phyloP scores from a whole-genome alignment of 2,888 invertebrate species.

The Dermolepida albohirtum region DNA sequence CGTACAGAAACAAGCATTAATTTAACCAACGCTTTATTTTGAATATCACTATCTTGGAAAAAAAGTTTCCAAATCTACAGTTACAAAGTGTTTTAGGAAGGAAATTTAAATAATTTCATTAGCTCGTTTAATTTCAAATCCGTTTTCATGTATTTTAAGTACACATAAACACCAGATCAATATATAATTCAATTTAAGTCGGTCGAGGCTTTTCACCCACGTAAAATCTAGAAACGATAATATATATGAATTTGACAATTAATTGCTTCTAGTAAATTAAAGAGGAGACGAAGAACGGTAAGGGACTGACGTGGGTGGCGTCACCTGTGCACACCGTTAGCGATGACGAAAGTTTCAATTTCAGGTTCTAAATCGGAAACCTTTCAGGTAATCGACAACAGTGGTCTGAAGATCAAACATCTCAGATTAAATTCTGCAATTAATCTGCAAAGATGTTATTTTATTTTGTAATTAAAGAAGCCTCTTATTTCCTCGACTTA shows the following conservation, averaged over 20 bases:
- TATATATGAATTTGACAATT: constrained; percentile 49
- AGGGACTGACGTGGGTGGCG: constrained; percentile 17
- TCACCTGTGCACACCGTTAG: constrained; percentile 46
- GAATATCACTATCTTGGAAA: too few relatives aligned
- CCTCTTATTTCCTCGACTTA: constrained; percentile 46
- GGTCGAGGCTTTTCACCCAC: background rate
- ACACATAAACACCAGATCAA: too few relatives aligned
- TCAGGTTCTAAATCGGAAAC: constrained; percentile 59
- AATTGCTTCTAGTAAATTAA: constrained; percentile 59
- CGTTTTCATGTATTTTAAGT: too few relatives aligned
- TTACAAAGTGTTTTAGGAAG: too few relatives aligned
- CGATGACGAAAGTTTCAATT: constrained; percentile 59
- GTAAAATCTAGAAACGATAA: constrained; percentile 31
- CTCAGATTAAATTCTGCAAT: constrained; percentile 59
- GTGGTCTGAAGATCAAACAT: constrained; percentile 58
- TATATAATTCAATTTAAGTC: background rate
- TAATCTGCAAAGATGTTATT: constrained; percentile 58
- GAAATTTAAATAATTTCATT: too few relatives aligned
- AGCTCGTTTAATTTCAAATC: too few relatives aligned
- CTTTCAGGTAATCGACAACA: constrained; percentile 61
- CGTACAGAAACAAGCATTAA: too few relatives aligned
- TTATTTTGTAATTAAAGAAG: constrained; percentile 62
- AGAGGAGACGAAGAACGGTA: constrained; percentile 17
- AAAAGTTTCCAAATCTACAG: too few relatives aligned
- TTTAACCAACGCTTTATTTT: too few relatives aligned